Evolutionary conservation across 2,113 vertebrate species (phyloP).

Genomic region (Mungos mungo): DNA sequence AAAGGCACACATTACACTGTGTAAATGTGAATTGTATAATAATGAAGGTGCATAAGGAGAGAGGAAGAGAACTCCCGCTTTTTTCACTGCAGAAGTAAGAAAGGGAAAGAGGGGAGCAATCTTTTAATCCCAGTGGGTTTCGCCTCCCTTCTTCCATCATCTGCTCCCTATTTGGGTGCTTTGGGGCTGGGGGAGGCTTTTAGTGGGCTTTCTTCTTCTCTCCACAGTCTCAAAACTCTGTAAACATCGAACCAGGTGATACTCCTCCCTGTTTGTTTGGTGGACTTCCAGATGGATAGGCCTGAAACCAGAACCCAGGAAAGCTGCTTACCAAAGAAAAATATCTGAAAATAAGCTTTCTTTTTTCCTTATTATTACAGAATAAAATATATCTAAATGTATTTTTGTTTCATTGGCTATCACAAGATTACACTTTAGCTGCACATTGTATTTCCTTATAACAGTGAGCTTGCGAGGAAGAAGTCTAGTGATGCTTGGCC

Average conservation of each 20-base stretch:
- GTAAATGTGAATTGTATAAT: background rate
- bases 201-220: background rate
- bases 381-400: background rate
- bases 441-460: background rate
- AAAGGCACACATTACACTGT: background rate
- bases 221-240: background rate
- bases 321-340: background rate
- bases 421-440: background rate
- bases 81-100: background rate
- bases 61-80: background rate
- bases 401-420: constrained; percentile 7
- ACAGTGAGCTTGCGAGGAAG: background rate
- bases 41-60: background rate
- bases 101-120: background rate
- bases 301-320: background rate
- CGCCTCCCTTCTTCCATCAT: background rate
- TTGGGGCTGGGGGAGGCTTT: background rate
- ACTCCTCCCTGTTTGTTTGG: background rate
- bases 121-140: background rate
- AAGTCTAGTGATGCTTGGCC: background rate
- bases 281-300: background rate
- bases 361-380: background rate
- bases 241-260: background rate
- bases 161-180: background rate
- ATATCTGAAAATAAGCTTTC: background rate